Base-by-base conservation (phyloP, 2,113 vertebrate genomes). In the Crocuta crocuta region DNA sequence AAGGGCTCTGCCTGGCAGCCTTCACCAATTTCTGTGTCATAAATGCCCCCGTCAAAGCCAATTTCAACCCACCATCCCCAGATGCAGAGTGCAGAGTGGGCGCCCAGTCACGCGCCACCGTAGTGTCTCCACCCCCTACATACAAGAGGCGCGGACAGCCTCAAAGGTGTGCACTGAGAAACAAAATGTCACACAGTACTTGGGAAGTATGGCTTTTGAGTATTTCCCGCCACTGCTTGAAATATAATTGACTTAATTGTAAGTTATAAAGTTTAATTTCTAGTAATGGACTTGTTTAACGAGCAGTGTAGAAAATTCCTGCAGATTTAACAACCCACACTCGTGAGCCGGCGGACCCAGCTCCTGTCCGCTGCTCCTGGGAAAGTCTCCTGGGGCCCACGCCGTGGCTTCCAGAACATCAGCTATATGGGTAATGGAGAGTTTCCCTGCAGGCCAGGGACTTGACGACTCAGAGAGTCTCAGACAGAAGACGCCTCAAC, bases 181-280 rank as follows among this genome's bases (percentile, higher is more conserved):
- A 39, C 26, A 65, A 73, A 82, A 68, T 63, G 12, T 43, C 43
- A 50, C 1, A 10, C n/a, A 39, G 6, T 39, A 79, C 61, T 26
- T 45, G 87, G 15, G 65, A 79, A 80, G 48, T 61, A 39, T 16
- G 16, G 4, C 17, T 78, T 93, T 70, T 78, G 71, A 76, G 65
- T 43, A 73, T 74, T 79, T 28, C 89, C 24, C 68, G 26, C 26
- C 35, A 65, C 43, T 35, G 13, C 71, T 85, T 84, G 76, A 70
- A 88, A 71, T 74, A 85, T 15, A 87, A 88, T 45, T 65, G 45
- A 95, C 71, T 88, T 88, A 93, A 86, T 63, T 92, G 12, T 82
- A 95, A 86, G 21, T 55, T 66, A 95, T 26, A 91, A 88, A 61
- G 24, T 73, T 86, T 58, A 82, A 86, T 92, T 79, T 92, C 88